Conservation (phyloP, 37 sponge, comb jelly and placozoan genomes). For the Sycon ciliatum region DNA sequence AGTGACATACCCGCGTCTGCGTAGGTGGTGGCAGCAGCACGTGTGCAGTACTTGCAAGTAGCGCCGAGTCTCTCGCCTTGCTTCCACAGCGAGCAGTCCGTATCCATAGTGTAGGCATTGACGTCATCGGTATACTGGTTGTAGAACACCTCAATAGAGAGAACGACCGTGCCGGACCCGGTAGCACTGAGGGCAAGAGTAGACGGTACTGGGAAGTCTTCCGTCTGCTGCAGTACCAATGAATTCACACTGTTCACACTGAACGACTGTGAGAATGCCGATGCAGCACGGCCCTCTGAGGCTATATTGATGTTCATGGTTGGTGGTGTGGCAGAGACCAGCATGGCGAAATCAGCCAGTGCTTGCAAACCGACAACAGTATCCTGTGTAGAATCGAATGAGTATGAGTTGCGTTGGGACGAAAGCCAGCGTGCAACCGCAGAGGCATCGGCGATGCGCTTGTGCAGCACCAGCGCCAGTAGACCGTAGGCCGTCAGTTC, state of each 20-base stretch:
- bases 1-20: too few relatives aligned
- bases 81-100: too few relatives aligned
- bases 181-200: too few relatives aligned
- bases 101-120: too few relatives aligned
- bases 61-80: too few relatives aligned
- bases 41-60: too few relatives aligned
- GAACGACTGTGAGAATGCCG: neutral
- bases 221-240: neutral
- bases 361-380: neutral
- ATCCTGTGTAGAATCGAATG: neutral
- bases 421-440: neutral
- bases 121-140: too few relatives aligned
- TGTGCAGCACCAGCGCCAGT: neutral
- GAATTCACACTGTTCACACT: neutral
- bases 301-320: neutral
- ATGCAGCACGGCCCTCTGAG: neutral
- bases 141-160: too few relatives aligned
- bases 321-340: neutral
- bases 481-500: neutral
- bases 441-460: neutral
- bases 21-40: too few relatives aligned
- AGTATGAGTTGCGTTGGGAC: neutral
- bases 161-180: too few relatives aligned
- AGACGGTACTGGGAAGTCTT: too few relatives aligned
- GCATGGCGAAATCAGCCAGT: neutral